Conservation (phyloP, 2,113 vertebrate genomes). For the Thunnus maccoyii region DNA sequence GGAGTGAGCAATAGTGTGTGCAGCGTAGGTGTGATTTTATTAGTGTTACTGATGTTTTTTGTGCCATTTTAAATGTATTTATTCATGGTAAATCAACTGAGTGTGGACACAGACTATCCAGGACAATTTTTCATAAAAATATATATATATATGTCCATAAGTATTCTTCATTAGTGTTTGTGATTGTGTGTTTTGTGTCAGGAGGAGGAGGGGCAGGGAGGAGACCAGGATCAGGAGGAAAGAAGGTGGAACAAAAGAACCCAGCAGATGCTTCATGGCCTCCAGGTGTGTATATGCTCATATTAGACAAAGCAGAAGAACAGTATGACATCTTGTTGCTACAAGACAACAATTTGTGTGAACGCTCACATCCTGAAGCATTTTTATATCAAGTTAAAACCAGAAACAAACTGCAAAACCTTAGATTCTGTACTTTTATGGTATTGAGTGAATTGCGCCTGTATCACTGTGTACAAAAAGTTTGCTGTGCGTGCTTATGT, state of each 20-base stretch:
- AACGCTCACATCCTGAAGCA: no score
- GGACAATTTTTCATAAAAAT: not conserved
- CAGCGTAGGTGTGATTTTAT: not conserved
- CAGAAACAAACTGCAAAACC: no score
- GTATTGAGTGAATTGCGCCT: no score
- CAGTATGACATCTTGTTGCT: constrained; percentile 69
- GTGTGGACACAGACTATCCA: not conserved
- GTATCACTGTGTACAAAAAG: no score
- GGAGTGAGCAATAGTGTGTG: not conserved
- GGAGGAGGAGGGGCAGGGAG: constrained; percentile 93
- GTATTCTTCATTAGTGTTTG: not conserved
- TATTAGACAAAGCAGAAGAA: constrained; percentile 74
- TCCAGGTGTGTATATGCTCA: constrained; percentile 87
- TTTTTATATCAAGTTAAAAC: no score
- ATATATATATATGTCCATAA: no score
- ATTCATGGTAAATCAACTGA: not conserved
- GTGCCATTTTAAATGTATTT: not conserved
- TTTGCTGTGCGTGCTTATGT: no score
- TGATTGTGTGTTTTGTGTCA: constrained; percentile 59
- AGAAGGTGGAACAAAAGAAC: constrained; percentile 98
- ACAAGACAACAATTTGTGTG: no score
- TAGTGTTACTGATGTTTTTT: not conserved
- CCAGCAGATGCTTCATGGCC: constrained; percentile 98
- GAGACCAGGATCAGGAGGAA: constrained; percentile 97
- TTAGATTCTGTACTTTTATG: no score